Evolutionary conservation across 2,888 invertebrate genomes (phyloP).

Genomic region (Plutella xylostella): DNA sequence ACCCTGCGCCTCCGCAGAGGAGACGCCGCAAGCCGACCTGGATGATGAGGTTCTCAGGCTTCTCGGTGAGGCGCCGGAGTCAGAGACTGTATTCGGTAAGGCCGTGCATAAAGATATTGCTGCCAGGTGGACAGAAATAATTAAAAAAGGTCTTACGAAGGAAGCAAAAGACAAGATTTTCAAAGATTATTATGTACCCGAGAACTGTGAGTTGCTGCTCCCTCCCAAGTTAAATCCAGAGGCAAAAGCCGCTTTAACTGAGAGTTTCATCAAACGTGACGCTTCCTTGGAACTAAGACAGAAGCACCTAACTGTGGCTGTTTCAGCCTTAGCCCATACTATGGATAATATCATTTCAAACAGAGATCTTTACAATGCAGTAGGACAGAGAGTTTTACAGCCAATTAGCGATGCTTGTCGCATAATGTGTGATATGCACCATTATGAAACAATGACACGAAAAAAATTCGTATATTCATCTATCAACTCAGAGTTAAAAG

Average conservation of each 20-base stretch:
- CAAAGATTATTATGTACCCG: constrained; percentile 17
- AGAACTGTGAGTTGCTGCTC: constrained; percentile 17
- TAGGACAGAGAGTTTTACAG: too few relatives aligned
- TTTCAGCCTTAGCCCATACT: too few relatives aligned
- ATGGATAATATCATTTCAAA: too few relatives aligned
- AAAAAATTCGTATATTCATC: background rate
- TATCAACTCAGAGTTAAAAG: background rate
- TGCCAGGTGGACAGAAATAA: constrained; percentile 13
- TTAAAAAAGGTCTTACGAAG: constrained; percentile 16
- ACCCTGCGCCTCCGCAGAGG: too few relatives aligned
- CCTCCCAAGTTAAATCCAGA: constrained; percentile 21
- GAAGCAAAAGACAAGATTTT: constrained; percentile 16
- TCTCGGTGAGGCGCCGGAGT: constrained; percentile 14
- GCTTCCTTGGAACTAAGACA: constrained; percentile 20
- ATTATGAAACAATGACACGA: background rate
- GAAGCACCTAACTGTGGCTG: constrained; percentile 17
- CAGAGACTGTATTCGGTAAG: constrained; percentile 13
- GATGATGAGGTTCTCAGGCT: constrained; percentile 11
- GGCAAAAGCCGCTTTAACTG: constrained; percentile 18
- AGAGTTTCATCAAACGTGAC: constrained; percentile 16
- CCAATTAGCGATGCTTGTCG: background rate
- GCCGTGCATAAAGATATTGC: constrained; percentile 19
- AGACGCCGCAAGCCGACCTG: too few relatives aligned
- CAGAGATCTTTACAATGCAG: too few relatives aligned
- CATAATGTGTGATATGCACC: background rate